Evolutionary conservation across 1,140 invertebrate species (phyloP), one percentile per base, ranked within the genome.

Genomic region (Ceratitis capitata): DNA sequence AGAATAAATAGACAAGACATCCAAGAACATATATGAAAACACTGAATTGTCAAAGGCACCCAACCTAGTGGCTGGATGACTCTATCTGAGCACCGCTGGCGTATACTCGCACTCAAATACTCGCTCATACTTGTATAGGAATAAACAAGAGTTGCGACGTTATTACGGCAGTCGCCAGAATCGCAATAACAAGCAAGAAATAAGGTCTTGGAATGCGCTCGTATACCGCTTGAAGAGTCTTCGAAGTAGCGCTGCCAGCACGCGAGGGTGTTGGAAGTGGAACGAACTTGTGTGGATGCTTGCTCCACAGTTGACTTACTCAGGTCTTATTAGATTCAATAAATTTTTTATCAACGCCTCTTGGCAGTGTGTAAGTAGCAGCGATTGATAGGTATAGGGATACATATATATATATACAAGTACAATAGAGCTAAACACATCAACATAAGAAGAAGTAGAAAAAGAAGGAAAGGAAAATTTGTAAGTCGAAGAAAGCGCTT

Each of bases 301-400:
- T 26, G 19, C 32, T 2, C 2, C 19, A 32, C 58, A 45, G 69
- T 23, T 78, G 69, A 78, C 69, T 78, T 45, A 23, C 39, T 45
- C 32, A 23, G 16, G 39, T 45, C 19, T 78, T 78, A 78, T 78
- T 78, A 78, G 69, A 78, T 78, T 78, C 23, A 78, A 78, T 45
- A 78, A 0, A 45, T 78, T 42, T 78, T 78, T 78, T 78, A 78
- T 78, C 39, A 78, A 78, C 39, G 39, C 69, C 69, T 26, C 69
- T 26, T 78, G 42, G 39, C 69, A 78, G 19, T 39, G 10, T 26
- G 19, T 45, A 26, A 78, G n/a, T 45, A 78, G 39, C 26, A 78
- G 42, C 69, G 69, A 78, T 78, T 78, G 69, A 47, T 23, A 45
- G 6, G 14, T 9, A 45, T 78, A 39, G 39, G 29, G 7, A 12